Evolutionary conservation across 2,797 vertebrate genomes (phyloP).

Genomic region (Acipenser transmontanus): DNA sequence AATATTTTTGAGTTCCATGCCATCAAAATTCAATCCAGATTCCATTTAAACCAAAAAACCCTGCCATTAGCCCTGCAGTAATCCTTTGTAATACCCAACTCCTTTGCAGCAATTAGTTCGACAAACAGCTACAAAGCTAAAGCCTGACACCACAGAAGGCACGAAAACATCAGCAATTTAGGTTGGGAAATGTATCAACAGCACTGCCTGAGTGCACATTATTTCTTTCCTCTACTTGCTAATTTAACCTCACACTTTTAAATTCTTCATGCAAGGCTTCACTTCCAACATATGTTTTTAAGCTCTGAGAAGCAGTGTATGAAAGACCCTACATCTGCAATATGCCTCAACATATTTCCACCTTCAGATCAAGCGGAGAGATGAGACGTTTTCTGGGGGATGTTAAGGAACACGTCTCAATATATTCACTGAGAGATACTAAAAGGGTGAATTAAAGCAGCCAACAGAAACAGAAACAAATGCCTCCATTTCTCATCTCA

Average conservation of each 20-base stretch:
- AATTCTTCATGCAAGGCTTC: constrained; percentile 20
- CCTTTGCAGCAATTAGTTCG: constrained; percentile 7
- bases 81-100: neutral
- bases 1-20: neutral
- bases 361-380: neutral
- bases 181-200: neutral
- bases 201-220: constrained; percentile 13
- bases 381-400: neutral
- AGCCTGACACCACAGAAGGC: constrained; percentile 17
- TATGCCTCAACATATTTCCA: constrained; percentile 1
- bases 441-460: no score
- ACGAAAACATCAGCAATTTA: constrained; percentile 19
- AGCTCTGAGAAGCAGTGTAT: constrained; percentile 8
- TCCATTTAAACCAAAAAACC: neutral
- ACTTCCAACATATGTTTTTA: constrained; percentile 18
- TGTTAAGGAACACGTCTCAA: neutral
- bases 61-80: neutral
- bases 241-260: constrained; percentile 22
- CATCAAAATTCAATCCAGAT: neutral
- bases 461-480: no score
- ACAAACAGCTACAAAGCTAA: constrained; percentile 19
- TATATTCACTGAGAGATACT: neutral
- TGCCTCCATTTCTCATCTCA: no score
- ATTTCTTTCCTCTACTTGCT: constrained; percentile 5
- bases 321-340: constrained; percentile 18